These are phyloP conservation scores for Zygaena filipendulae DNA, from an alignment of 2,888 invertebrate species.

Conservation along the genomic window DNA sequence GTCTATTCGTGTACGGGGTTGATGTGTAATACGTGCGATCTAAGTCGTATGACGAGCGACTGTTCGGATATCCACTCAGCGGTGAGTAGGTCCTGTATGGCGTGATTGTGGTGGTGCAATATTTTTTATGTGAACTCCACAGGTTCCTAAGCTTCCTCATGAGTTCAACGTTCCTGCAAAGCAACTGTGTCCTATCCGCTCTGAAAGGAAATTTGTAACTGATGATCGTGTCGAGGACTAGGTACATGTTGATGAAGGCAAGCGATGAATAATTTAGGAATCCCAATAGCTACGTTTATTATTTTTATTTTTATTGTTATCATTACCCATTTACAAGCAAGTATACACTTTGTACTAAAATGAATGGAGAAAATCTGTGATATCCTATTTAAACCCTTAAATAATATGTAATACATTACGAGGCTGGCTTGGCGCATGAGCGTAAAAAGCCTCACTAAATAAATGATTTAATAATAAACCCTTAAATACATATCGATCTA, in stretches of 20 bases:
- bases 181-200: slow-evolving; percentile 69
- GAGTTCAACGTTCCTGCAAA: slow-evolving; percentile 70
- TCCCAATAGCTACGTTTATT: too few species aligned
- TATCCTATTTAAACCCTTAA: too few species aligned
- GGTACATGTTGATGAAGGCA: too few species aligned
- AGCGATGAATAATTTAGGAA: too few species aligned
- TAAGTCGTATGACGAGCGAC: slow-evolving; percentile 49
- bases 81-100: slow-evolving; percentile 49
- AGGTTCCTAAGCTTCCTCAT: slow-evolving; percentile 70
- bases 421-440: too few species aligned
- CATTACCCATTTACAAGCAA: slow-evolving; percentile 38
- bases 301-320: slow-evolving; percentile 22
- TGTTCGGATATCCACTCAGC: slow-evolving; percentile 55
- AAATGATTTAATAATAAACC: not conserved
- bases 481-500: not conserved
- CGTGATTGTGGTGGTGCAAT: slow-evolving; percentile 52
- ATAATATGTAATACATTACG: too few species aligned
- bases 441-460: too few species aligned
- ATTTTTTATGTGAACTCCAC: slow-evolving; percentile 72
- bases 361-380: too few species aligned
- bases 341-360: too few species aligned
- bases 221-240: slow-evolving; percentile 2
- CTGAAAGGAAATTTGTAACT: slow-evolving; percentile 54
- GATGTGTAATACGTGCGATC: slow-evolving; percentile 56
- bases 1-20: slow-evolving; percentile 47